These are phyloP conservation scores for Acanthaster planci DNA, from an alignment of 35 echinoderm and acorn worm genomes.

Conservation along the genomic window DNA sequence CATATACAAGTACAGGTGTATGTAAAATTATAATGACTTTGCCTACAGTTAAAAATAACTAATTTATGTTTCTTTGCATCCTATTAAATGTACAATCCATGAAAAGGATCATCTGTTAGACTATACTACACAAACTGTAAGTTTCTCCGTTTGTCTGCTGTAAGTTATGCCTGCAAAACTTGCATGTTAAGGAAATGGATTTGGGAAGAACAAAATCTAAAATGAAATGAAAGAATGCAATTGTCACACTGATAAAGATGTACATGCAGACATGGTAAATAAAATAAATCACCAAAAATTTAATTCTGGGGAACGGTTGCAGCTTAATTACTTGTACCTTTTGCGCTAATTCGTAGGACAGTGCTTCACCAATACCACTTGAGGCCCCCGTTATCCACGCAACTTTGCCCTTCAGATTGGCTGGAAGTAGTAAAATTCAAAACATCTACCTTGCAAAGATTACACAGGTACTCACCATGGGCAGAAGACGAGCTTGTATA, in stretches of 20 bases:
- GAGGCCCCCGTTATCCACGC: conserved; percentile 96
- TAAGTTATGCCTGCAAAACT: no score
- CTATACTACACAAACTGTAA: no score
- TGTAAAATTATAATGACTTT: background rate
- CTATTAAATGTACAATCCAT: no score
- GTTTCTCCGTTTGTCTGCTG: no score
- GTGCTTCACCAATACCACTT: conserved; percentile 89
- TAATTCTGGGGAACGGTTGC: background rate
- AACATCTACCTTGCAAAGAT: no score
- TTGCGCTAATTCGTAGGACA: conserved; percentile 66
- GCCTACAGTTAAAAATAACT: no score
- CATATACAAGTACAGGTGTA: background rate
- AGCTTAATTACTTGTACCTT: conserved; percentile 39
- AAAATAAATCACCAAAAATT: background rate
- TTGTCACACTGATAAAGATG: background rate
- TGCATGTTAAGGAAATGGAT: no score
- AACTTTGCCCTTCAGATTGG: conserved; percentile 72
- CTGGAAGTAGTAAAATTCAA: conserved; percentile 58
- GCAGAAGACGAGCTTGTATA: no score
- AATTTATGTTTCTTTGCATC: no score
- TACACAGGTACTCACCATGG: no score
- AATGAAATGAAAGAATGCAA: background rate
- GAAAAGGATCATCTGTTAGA: no score
- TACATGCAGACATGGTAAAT: background rate
- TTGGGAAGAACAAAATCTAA: background rate